Evolutionary conservation across 2,888 invertebrate genomes (phyloP).

Genomic region (Amiota mariae): DNA sequence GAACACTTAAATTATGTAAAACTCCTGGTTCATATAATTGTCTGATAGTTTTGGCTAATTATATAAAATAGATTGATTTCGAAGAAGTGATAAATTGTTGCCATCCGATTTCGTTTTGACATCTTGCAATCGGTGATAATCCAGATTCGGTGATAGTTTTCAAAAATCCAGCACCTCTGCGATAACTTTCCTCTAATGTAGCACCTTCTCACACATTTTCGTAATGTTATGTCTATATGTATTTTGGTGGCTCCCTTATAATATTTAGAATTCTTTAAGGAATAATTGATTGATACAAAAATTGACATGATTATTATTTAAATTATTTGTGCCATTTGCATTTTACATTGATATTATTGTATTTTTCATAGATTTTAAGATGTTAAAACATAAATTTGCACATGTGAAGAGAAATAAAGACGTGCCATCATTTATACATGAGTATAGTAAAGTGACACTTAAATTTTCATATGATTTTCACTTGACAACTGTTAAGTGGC

Average conservation of each 20-base stretch:
- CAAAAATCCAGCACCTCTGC: constrained; percentile 77
- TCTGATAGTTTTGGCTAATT: constrained; percentile 97
- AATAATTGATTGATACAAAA: too few relatives aligned
- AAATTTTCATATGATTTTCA: neutral
- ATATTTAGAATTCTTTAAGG: too few relatives aligned
- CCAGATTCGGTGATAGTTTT: constrained; percentile 81
- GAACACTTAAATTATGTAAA: constrained; percentile 92
- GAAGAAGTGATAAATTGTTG: constrained; percentile 87
- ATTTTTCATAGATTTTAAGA: too few relatives aligned
- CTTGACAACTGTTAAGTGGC: constrained; percentile 18
- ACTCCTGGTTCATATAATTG: constrained; percentile 98
- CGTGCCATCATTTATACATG: too few relatives aligned
- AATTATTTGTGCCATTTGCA: too few relatives aligned
- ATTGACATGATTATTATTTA: too few relatives aligned
- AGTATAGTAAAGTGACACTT: constrained; percentile 3
- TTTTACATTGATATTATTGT: too few relatives aligned
- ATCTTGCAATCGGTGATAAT: constrained; percentile 77
- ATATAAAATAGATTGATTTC: constrained; percentile 92
- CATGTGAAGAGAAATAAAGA: too few relatives aligned
- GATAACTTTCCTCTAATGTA: constrained; percentile 85
- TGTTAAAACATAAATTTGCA: too few relatives aligned
- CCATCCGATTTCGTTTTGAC: constrained; percentile 82
- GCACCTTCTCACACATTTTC: constrained; percentile 93
- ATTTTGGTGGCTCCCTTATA: constrained; percentile 81
- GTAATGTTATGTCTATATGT: constrained; percentile 93